Evolutionary conservation across 2,888 invertebrate genomes (phyloP).

Genomic region (Cephus pygmeus): DNA sequence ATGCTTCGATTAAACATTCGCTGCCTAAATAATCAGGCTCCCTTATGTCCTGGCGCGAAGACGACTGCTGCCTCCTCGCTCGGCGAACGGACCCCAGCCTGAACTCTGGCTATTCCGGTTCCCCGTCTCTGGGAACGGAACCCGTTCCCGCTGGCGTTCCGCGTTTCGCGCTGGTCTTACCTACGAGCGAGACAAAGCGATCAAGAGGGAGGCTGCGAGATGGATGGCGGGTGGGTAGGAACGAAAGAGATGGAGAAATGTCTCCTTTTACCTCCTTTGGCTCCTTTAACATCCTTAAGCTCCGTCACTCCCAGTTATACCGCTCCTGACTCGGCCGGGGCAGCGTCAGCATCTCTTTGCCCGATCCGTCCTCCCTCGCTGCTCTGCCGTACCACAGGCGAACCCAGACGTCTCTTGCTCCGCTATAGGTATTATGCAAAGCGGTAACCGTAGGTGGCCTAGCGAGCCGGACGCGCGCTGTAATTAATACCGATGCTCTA

Average conservation of each 20-base stretch:
- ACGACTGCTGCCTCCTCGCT: background rate
- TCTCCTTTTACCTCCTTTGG: background rate
- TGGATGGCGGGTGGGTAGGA: background rate
- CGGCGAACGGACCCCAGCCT: background rate
- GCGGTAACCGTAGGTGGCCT: constrained; percentile 56
- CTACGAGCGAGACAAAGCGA: background rate
- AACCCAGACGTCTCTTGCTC: background rate
- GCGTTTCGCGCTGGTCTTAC: constrained; percentile 28
- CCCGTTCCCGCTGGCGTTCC: constrained; percentile 42
- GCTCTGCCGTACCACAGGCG: constrained; percentile 31
- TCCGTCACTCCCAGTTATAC: background rate
- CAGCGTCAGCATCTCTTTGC: background rate
- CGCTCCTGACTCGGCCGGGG: background rate
- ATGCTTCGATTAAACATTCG: constrained; percentile 65
- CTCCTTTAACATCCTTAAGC: background rate
- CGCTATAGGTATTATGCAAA: constrained; percentile 53
- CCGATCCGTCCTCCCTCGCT: constrained; percentile 27
- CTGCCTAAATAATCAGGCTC: constrained; percentile 65
- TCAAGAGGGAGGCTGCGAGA: background rate
- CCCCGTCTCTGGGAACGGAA: constrained; percentile 40
- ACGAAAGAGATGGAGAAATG: background rate
- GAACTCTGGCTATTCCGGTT: constrained; percentile 45
- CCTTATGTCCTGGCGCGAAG: constrained; percentile 32
- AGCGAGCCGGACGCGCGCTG: constrained; percentile 46
- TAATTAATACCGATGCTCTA: constrained; percentile 50